Base-by-base conservation (phyloP, 2,888 invertebrate genomes). In the Nomada ruficornis region DNA sequence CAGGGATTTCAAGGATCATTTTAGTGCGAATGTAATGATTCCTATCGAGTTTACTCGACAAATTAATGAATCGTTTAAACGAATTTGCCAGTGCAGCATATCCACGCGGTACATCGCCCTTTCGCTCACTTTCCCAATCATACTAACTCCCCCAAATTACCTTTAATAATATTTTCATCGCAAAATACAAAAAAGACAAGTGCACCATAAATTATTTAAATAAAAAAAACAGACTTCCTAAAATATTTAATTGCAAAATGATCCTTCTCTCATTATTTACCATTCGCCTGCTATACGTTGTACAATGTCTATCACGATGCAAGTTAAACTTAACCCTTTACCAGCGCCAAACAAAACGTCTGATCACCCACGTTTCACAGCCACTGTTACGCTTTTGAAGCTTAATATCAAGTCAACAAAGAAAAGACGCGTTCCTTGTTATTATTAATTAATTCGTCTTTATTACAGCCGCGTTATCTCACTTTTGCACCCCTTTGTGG, bases 1-100 rank as follows among this genome's bases (percentile, higher is more conserved):
- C 86, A 86, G 86, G 89, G 88, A 88, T 89, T 90, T 82, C 67
- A 65, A 71, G 84, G 88, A 89, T 89, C 88, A 83, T 60, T 79
- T 44, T 64, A 64, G 62, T 44, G 68, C 55, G 62, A 80, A 63
- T 67, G 68, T 70, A 80, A 80, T 76, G 72, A 78, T 82, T 77
- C 70, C 57, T 42, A 26, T 52, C 50, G 44, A 55, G n/a, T 47
- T 44, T 67, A 47, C 36, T 50, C 20, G n/a, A 2, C 15, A n/a
- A 54, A 67, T 47, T 18, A 4, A 50, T 26, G 13, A 55, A 47
- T 54, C n/a, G 20, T 57, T 59, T n/a, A 5, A 54, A 54, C 20
- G n/a, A 42, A 29, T 20, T 13, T 20, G 52, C 15, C 50, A 62
- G 44, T 20, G 20, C 20, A 44, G 20, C 20, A 20, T 44, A 11